These are phyloP conservation scores for Trypoxylon attenuatum DNA, from an alignment of 2,888 invertebrate species.

Conservation along the genomic window DNA sequence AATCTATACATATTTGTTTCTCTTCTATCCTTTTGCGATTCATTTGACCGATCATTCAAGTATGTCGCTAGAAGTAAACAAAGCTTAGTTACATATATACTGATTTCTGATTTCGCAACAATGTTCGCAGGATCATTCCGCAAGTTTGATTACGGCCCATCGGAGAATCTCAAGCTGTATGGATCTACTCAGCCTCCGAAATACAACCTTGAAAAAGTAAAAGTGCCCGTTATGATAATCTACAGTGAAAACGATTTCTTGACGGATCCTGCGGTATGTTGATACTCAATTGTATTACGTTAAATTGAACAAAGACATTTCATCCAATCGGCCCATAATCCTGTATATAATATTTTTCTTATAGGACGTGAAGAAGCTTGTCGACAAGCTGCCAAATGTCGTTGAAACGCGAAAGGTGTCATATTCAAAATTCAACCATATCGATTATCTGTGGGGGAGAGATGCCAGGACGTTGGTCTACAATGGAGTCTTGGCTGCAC, in stretches of 20 bases:
- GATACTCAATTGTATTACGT: neutral
- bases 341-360: neutral
- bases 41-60: too few relatives aligned
- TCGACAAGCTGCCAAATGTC: constrained; percentile 65
- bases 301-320: neutral
- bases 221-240: constrained; percentile 78
- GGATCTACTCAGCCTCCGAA: constrained; percentile 77
- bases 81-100: too few relatives aligned
- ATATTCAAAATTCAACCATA: constrained; percentile 69
- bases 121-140: constrained; percentile 78
- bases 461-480: constrained; percentile 66
- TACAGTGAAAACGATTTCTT: constrained; percentile 81
- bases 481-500: constrained; percentile 54
- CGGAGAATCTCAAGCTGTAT: constrained; percentile 75
- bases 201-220: constrained; percentile 79
- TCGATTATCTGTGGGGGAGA: constrained; percentile 71
- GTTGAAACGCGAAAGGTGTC: constrained; percentile 61
- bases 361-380: constrained; percentile 62
- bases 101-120: too few relatives aligned
- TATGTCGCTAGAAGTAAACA: too few relatives aligned
- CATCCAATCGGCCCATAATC: neutral
- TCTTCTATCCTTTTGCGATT: too few relatives aligned
- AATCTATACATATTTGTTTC: neutral
- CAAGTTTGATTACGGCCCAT: constrained; percentile 77
- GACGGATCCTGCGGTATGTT: constrained; percentile 69